These are phyloP conservation scores for Teleopsis dalmanni DNA, from an alignment of 1,140 invertebrate species.

Conservation along the genomic window DNA sequence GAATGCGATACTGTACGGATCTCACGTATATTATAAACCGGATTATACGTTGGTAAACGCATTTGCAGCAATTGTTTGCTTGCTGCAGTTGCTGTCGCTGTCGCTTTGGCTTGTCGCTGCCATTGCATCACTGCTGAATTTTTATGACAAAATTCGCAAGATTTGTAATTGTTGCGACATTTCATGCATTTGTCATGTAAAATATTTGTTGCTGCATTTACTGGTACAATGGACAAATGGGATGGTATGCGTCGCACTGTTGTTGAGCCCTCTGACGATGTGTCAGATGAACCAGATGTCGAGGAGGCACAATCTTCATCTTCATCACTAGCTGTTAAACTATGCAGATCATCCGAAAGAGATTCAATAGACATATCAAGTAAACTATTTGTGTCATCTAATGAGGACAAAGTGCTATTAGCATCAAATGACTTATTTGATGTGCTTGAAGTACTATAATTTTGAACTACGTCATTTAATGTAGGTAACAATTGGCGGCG, in stretches of 20 bases:
- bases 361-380: constrained; percentile 36
- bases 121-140: constrained; percentile 13
- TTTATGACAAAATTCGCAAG: constrained; percentile 25
- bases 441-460: background rate
- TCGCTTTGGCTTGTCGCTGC: background rate
- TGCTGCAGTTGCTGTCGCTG: constrained; percentile 3
- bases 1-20: constrained; percentile 38
- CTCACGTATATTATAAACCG: constrained; percentile 42
- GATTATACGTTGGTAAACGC: constrained; percentile 27
- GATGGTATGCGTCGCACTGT: constrained; percentile 18
- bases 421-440: constrained; percentile 11
- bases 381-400: constrained; percentile 23
- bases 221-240: constrained; percentile 4
- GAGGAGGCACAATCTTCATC: constrained; percentile 26
- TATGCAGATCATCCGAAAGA: constrained; percentile 32
- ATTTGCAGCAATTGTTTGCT: constrained; percentile 1
- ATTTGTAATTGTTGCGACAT: constrained; percentile 19
- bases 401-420: constrained; percentile 8
- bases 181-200: constrained; percentile 9
- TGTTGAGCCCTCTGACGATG: constrained; percentile 28
- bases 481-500: constrained; percentile 35
- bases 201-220: background rate
- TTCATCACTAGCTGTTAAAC: constrained; percentile 24
- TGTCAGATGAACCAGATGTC: constrained; percentile 27
- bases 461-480: constrained; percentile 30